Base-by-base conservation (phyloP, 2,113 vertebrate species). In the Perca flavescens region DNA sequence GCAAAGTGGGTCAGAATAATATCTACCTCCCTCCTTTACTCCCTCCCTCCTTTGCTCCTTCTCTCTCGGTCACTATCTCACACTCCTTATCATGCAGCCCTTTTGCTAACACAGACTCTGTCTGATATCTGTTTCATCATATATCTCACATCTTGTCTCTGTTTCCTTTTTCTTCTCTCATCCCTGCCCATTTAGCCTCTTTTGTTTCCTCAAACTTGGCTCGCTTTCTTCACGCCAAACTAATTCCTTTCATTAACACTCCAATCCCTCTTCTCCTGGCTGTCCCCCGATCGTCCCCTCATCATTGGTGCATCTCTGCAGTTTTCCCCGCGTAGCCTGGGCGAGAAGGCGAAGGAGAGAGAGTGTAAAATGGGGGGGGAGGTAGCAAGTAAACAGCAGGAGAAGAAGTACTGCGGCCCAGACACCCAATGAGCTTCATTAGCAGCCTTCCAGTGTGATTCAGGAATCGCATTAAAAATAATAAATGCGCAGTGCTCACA, bases 1-100 rank as follows among this genome's bases (percentile, higher is more conserved):
- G 88, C 85, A 93, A 96, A 95, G 89, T 95, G 93, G 95, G 93
- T 95, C 95, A 95, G 89, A 88, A 86, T 87, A 87, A 91, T 89
- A 89, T 88, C 87, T 88, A 82, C 87, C 80, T 93, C 77, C 84
- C 84, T 85, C 76, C 58, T 86, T 73, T 63, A 64, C 76, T 77
- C 56, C 79, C 79, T 83, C 74, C 31, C 66, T 73, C 31, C 69
- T 53, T 87, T 70, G 57, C 81, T 62, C 62, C 70, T 53, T 80
- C 76, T 43, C 77, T 87, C 77, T 87, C 66, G 31, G 49, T 68
- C 79, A 40, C 79, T 86, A 78, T 84, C 81, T 89, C 56, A 49
- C 43, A 12, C 36, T 83, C 50, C 78, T 80, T 82, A 69, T 83
- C 87, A 83, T 74, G 82, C 58, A 78, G 76, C 70, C 65, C 84